A percentile compares a stretch with the other conserved stretches of the same genome.
These are phyloP conservation scores for Halichoeres trimaculatus DNA, from an alignment of 2,113 vertebrate genomes.

Conservation along the genomic window DNA sequence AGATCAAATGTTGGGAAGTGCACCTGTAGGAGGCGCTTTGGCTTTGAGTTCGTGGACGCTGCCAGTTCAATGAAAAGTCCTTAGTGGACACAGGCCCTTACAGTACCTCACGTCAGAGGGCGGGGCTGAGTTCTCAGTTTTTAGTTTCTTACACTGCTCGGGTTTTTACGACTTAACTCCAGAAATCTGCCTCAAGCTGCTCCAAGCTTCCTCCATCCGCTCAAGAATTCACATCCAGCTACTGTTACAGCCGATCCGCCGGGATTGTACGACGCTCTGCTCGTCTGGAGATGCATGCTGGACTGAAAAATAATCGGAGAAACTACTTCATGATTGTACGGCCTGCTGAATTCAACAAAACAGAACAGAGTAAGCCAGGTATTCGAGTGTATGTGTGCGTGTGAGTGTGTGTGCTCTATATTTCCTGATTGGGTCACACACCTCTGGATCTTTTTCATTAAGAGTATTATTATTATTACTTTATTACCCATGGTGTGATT, in stretches of 20 bases:
- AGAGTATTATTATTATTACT: slow-evolving; percentile 25
- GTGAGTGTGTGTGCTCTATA: slow-evolving; percentile 12
- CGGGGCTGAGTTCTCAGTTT: neutral
- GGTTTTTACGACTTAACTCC: slow-evolving; percentile 34
- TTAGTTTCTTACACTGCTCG: slow-evolving; percentile 42
- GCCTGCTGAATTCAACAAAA: slow-evolving; percentile 19
- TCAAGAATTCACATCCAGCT: slow-evolving; percentile 33
- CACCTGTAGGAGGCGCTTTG: too few relatives aligned
- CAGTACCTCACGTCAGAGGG: neutral
- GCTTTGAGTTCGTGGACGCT: too few relatives aligned
- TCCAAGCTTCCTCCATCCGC: slow-evolving; percentile 11
- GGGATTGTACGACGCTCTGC: slow-evolving; percentile 17
- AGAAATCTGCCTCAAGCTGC: slow-evolving; percentile 63
- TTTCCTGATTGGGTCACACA: neutral
- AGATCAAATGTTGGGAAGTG: too few relatives aligned
- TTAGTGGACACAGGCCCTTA: too few relatives aligned
- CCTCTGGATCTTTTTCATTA: slow-evolving; percentile 23
- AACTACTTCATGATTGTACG: slow-evolving; percentile 55
- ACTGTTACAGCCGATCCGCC: slow-evolving; percentile 26
- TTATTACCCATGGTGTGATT: slow-evolving; percentile 45
- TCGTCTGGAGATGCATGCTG: slow-evolving; percentile 50
- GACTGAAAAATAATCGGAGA: neutral
- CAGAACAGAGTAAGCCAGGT: slow-evolving; percentile 24
- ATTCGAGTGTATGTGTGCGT: neutral
- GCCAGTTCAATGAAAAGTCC: too few relatives aligned